Conservation (phyloP, 2,113 vertebrate species). For the Ctenomys sociabilis region DNA sequence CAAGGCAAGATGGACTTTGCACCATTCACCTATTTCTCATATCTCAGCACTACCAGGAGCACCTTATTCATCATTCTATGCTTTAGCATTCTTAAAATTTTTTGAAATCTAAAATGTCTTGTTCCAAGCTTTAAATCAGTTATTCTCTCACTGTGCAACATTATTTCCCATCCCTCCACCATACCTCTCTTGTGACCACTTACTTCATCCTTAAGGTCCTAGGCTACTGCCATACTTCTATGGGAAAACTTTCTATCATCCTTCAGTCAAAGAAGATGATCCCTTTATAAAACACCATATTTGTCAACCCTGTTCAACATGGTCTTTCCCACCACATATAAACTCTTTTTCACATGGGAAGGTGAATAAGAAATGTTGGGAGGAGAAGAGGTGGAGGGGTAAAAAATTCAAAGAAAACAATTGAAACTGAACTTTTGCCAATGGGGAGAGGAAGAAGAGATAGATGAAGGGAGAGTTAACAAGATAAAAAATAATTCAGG, state of each 20-base stretch:
- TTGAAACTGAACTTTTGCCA: not conserved
- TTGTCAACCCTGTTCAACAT: slow-evolving; percentile 18
- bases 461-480: not conserved
- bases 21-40: not conserved
- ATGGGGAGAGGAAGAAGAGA: not conserved
- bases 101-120: slow-evolving; percentile 44
- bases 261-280: not conserved
- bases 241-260: not conserved
- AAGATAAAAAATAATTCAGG: not conserved
- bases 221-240: slow-evolving; percentile 20
- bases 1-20: no score
- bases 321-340: not conserved
- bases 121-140: not conserved
- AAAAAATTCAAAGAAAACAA: not conserved
- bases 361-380: not conserved
- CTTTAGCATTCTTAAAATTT: slow-evolving; percentile 28
- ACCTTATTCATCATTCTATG: slow-evolving; percentile 7
- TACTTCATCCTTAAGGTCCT: slow-evolving; percentile 27
- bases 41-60: not conserved
- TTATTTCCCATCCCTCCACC: not conserved
- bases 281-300: not conserved
- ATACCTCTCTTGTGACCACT: not conserved
- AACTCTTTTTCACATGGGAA: not conserved
- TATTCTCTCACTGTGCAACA: not conserved
- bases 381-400: no score